Conservation (phyloP, 2,113 vertebrate species). For the Cebidichthys violaceus region DNA sequence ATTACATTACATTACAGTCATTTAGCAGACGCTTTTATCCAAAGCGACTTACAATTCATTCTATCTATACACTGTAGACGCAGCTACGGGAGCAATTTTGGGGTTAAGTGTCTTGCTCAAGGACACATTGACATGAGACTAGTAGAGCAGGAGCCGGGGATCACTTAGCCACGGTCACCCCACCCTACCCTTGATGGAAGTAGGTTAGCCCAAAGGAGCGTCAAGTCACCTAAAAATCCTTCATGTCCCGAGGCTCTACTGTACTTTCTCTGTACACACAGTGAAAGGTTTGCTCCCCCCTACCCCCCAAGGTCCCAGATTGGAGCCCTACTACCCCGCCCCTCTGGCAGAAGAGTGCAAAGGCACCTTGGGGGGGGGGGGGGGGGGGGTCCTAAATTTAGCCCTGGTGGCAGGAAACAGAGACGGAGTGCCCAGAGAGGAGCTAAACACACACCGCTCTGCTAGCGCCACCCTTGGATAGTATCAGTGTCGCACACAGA, state of each 20-base stretch:
- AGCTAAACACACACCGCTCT: conserved; percentile 40
- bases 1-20: no score
- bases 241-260: neutral
- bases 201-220: neutral
- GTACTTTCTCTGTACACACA: conserved; percentile 13
- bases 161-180: no score
- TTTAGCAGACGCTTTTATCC: no score
- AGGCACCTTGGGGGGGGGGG: conserved; percentile 71
- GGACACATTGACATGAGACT: no score
- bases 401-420: conserved; percentile 59
- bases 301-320: conserved; percentile 26
- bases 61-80: no score
- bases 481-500: conserved; percentile 27
- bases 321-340: conserved; percentile 24
- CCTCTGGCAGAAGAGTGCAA: conserved; percentile 59
- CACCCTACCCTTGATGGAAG: neutral
- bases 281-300: conserved; percentile 4
- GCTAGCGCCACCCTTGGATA: conserved; percentile 70
- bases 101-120: no score
- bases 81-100: no score
- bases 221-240: neutral
- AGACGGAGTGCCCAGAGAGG: conserved; percentile 41
- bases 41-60: no score
- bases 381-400: conserved; percentile 71
- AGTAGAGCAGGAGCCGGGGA: no score